A percentile compares a stretch with the other conserved stretches of the same genome.
phyloP scores from a whole-genome alignment of 1,140 invertebrate species.

The Heterodera schachtii region DNA sequence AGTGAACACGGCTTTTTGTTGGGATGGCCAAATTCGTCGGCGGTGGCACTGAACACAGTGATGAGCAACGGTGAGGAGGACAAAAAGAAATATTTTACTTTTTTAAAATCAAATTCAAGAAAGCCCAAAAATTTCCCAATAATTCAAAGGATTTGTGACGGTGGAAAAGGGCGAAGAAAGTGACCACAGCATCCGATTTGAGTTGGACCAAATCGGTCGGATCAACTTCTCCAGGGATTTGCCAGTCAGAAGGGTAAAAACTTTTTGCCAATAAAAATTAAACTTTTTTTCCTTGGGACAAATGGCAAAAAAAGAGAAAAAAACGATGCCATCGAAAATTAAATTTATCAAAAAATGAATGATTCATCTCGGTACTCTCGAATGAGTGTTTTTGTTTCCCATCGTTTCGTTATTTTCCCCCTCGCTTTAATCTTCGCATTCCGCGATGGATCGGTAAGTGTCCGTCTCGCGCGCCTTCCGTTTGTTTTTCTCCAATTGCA shows the following conservation, averaged over 20 bases:
- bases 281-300: neutral
- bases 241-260: slow-evolving; percentile 58
- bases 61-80: slow-evolving; percentile 62
- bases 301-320: no score
- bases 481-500: slow-evolving; percentile 61
- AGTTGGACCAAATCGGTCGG: slow-evolving; percentile 57
- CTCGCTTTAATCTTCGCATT: slow-evolving; percentile 39
- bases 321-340: no score
- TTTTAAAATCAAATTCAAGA: slow-evolving; percentile 18
- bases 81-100: slow-evolving; percentile 4
- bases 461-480: slow-evolving; percentile 38
- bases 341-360: neutral
- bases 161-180: slow-evolving; percentile 58
- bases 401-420: no score
- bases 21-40: slow-evolving; percentile 43
- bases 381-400: neutral
- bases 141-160: slow-evolving; percentile 56
- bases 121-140: no score
- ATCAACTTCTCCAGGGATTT: slow-evolving; percentile 65
- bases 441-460: slow-evolving; percentile 46
- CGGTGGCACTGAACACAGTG: slow-evolving; percentile 61
- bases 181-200: slow-evolving; percentile 54
- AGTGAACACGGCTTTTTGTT: slow-evolving; percentile 60
- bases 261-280: slow-evolving; percentile 23
- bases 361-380: neutral